Percentiles rank a stretch among this genome's conserved stretches.
These are phyloP conservation scores for Pelagia noctiluca DNA, from an alignment of 30 jellyfish, hydroid and myxozoan genomes.

Conservation along the genomic window DNA sequence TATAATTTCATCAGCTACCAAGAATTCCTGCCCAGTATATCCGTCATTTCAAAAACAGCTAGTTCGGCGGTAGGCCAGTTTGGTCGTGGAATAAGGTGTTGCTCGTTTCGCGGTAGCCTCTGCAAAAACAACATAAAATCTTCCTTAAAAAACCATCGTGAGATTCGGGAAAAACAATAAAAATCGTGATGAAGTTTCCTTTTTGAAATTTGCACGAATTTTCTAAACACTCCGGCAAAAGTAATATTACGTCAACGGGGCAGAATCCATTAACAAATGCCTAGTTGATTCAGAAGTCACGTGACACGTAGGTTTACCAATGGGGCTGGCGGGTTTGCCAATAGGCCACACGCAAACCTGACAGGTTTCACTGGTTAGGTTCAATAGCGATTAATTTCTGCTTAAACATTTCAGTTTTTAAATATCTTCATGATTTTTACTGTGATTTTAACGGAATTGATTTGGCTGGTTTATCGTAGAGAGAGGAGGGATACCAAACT, in stretches of 20 bases:
- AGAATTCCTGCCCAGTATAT: conserved; percentile 61
- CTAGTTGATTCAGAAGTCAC: conserved; percentile 57
- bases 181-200: not conserved
- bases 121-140: too few species aligned
- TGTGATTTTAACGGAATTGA: not conserved
- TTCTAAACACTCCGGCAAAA: conserved; percentile 42
- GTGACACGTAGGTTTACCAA: conserved; percentile 64
- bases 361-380: conserved; percentile 61
- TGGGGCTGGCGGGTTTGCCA: conserved; percentile 57
- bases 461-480: not conserved
- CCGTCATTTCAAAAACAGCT: conserved; percentile 27
- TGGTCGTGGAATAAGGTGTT: too few species aligned
- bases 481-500: not conserved
- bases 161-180: not conserved
- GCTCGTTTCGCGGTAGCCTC: too few species aligned
- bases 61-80: too few species aligned
- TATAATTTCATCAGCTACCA: conserved; percentile 24
- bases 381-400: conserved; percentile 48
- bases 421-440: conserved; percentile 15
- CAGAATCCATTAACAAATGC: conserved; percentile 60
- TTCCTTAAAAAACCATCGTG: not conserved
- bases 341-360: conserved; percentile 63
- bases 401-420: conserved; percentile 49
- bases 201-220: conserved; percentile 38
- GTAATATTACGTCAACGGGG: conserved; percentile 70